Evolutionary conservation across 1,140 invertebrate species (phyloP).

Genomic region (Halictus rubicundus): DNA sequence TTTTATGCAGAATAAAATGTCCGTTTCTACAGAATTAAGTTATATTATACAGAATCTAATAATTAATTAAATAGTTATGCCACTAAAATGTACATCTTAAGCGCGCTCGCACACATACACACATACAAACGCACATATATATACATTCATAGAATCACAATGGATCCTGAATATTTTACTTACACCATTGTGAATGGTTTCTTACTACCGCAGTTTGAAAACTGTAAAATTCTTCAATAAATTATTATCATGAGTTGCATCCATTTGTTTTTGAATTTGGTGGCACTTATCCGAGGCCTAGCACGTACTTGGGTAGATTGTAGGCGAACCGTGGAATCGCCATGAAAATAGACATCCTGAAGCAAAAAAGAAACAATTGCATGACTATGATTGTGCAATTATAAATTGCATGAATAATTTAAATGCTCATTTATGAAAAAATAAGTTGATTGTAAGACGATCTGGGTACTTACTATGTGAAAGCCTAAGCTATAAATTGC

Average conservation of each 20-base stretch:
- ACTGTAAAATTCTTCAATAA: constrained; percentile 4
- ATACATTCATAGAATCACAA: too few relatives aligned
- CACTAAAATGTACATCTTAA: constrained; percentile 3
- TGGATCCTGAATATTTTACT: too few relatives aligned
- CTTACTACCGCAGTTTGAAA: background rate
- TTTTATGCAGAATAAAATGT: background rate
- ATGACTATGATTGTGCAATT: too few relatives aligned
- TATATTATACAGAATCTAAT: background rate
- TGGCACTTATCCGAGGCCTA: constrained; percentile 83
- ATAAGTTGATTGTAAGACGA: too few relatives aligned
- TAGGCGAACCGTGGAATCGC: constrained; percentile 88
- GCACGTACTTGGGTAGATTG: constrained; percentile 88
- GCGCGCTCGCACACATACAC: too few relatives aligned
- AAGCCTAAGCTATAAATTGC: too few relatives aligned
- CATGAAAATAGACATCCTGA: constrained; percentile 87
- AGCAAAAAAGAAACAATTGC: constrained; percentile 63
- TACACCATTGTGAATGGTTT: background rate
- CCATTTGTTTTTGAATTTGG: background rate
- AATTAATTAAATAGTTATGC: background rate
- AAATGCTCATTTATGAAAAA: too few relatives aligned
- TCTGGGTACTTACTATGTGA: too few relatives aligned
- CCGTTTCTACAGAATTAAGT: background rate
- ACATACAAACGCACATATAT: background rate
- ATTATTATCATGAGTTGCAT: constrained; percentile 10
- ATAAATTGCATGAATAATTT: too few relatives aligned